These are phyloP conservation scores for Venustaconcha ellipsiformis DNA, from an alignment of 1,140 invertebrate species.

Conservation along the genomic window DNA sequence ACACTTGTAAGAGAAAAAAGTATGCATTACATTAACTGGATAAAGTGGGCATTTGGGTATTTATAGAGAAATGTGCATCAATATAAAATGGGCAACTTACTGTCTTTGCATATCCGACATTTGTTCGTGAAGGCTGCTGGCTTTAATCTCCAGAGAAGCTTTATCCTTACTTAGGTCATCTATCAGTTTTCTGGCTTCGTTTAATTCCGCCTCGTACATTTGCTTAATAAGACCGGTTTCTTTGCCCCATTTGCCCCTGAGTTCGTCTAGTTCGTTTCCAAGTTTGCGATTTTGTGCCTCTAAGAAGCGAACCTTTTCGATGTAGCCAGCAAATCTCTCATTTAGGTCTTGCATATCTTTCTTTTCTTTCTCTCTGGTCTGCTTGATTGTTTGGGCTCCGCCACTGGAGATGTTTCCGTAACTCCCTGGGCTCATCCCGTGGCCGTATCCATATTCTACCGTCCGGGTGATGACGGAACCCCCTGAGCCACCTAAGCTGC, in stretches of 20 bases:
- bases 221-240: conserved; percentile 69
- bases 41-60: too few relatives aligned
- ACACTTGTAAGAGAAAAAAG: too few relatives aligned
- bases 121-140: conserved; percentile 58
- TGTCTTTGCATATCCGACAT: conserved; percentile 55
- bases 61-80: too few relatives aligned
- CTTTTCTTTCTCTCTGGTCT: conserved; percentile 70
- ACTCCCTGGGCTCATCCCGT: conserved; percentile 42
- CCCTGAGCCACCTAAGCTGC: conserved; percentile 26
- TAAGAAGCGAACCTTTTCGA: conserved; percentile 73
- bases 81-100: conserved; percentile 46
- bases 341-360: conserved; percentile 72
- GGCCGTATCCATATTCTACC: conserved; percentile 50
- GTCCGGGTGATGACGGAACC: conserved; percentile 35
- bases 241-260: conserved; percentile 69
- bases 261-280: conserved; percentile 68
- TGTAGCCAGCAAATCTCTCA: conserved; percentile 72
- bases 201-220: conserved; percentile 72
- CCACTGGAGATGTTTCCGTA: conserved; percentile 57
- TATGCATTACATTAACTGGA: too few relatives aligned
- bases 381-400: conserved; percentile 67
- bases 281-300: conserved; percentile 72
- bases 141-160: conserved; percentile 57
- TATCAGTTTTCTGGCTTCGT: conserved; percentile 59
- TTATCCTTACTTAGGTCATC: conserved; percentile 66